Base-by-base conservation (phyloP, 1,140 invertebrate species). In the Calephelis nemesis region DNA sequence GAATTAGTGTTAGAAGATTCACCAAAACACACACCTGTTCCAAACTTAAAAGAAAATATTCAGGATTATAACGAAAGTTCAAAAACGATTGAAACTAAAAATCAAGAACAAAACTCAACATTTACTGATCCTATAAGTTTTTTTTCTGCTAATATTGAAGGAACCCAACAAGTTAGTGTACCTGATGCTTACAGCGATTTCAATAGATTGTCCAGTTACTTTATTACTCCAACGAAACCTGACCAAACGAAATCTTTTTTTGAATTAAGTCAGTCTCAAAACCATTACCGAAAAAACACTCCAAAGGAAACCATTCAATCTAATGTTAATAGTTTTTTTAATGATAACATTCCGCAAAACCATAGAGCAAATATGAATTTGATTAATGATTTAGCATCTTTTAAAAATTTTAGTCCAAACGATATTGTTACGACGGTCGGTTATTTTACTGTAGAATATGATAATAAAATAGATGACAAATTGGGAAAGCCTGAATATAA, bases 171-270 rank as follows among this genome's bases (percentile, higher is more conserved):
- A 12, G 54, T 40, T 30, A 39, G 54, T 58, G 30, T 39, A 19
- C 52, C 75, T 5, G 83, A 84, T 15, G 68, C 66, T 10, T 78
- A 76, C 10, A 72, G 72, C 13, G 70, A 76, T 47, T 87, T 82
- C 54, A 91, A 78, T 65, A 79, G 87, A 68, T 60, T 91, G 65
- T 88, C 89, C 7, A 90, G 89, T 42, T 91, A 91, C 69, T 91
- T 91, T 48, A 54, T 77, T 40, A 50, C 78, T 7, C 82, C 80
- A 62, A 67, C 74, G 13, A 79, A 88, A 81, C 50, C 82, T 8
- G 85, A 91, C 13, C 84, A 79, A 8, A 74, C 83, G 42, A 90
- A 91, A 72, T 85, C 89, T 90, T 91, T 91, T 91, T 91, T 91
- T 90, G 89, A 91, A 70, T 82, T 90, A 71, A 91, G 89, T 75